Evolutionary conservation across 2,113 vertebrate genomes (phyloP).

Genomic region (Ptychochromis oligacanthus): DNA sequence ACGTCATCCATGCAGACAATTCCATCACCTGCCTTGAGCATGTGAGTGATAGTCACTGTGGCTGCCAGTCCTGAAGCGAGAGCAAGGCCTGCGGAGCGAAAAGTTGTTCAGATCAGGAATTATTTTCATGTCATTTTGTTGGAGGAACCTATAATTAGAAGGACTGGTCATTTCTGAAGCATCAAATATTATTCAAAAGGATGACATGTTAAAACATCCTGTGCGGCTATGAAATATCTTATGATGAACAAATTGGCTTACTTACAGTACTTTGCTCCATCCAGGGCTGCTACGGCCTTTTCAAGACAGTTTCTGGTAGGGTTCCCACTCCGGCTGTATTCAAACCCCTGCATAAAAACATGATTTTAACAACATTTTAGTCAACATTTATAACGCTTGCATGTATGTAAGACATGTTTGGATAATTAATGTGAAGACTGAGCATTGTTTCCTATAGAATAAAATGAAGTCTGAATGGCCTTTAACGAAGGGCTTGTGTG

Average conservation of each 20-base stretch:
- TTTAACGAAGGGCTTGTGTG: background rate
- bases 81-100: slow-evolving; percentile 82
- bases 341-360: slow-evolving; percentile 83
- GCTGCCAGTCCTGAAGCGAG: slow-evolving; percentile 91
- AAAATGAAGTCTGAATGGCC: background rate
- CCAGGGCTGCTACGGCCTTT: slow-evolving; percentile 86
- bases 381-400: background rate
- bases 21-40: slow-evolving; percentile 88
- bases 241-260: background rate
- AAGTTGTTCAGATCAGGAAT: background rate
- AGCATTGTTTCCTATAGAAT: background rate
- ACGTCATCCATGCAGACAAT: slow-evolving; percentile 92
- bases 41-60: slow-evolving; percentile 86
- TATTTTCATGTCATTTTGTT: background rate
- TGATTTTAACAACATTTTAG: background rate
- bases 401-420: background rate
- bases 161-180: background rate
- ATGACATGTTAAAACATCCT: background rate
- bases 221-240: background rate
- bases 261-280: slow-evolving; percentile 94
- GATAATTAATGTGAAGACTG: background rate
- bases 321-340: slow-evolving; percentile 93
- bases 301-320: slow-evolving; percentile 91
- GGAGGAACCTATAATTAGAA: background rate
- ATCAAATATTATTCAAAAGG: background rate